Percentiles rank a stretch among this genome's conserved stretches.
Conservation (phyloP, 2,797 vertebrate genomes). For the Anguilla obscura region DNA sequence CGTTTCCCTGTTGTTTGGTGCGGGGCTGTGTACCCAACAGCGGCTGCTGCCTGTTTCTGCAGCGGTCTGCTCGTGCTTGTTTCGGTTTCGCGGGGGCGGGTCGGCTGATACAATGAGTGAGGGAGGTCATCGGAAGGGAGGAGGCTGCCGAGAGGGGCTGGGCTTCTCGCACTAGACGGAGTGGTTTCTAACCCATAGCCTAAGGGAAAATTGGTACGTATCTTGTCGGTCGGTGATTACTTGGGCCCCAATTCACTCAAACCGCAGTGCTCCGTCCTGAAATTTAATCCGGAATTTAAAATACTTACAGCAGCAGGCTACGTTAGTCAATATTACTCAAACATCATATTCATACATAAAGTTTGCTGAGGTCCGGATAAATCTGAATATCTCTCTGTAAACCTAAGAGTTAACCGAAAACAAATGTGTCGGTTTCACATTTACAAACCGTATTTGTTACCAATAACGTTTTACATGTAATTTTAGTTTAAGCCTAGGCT, state of each 20-base stretch:
- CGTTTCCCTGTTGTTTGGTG: conserved; percentile 59
- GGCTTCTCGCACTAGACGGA: conserved; percentile 42
- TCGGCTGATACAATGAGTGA: conserved; percentile 36
- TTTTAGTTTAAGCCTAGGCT: neutral
- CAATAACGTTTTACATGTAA: neutral
- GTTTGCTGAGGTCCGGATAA: neutral
- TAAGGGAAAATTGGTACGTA: neutral
- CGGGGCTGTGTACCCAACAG: conserved; percentile 57
- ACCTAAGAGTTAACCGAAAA: neutral
- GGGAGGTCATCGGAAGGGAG: conserved; percentile 32
- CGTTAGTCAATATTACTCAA: neutral
- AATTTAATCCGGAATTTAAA: neutral
- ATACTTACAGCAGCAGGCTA: no score
- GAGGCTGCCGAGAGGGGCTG: conserved; percentile 16
- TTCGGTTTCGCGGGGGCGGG: conserved; percentile 67
- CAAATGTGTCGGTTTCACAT: neutral
- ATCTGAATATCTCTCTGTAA: neutral
- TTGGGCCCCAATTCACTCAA: neutral
- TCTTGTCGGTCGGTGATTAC: neutral
- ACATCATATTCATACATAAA: neutral
- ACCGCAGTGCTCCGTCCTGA: neutral
- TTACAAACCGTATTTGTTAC: neutral
- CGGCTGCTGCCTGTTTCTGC: conserved; percentile 66
- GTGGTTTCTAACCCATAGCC: conserved; percentile 40
- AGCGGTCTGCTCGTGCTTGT: conserved; percentile 56